Evolutionary conservation across 2,888 invertebrate species (phyloP), one percentile per base, ranked within the genome.

Genomic region (Galeruca laticollis): DNA sequence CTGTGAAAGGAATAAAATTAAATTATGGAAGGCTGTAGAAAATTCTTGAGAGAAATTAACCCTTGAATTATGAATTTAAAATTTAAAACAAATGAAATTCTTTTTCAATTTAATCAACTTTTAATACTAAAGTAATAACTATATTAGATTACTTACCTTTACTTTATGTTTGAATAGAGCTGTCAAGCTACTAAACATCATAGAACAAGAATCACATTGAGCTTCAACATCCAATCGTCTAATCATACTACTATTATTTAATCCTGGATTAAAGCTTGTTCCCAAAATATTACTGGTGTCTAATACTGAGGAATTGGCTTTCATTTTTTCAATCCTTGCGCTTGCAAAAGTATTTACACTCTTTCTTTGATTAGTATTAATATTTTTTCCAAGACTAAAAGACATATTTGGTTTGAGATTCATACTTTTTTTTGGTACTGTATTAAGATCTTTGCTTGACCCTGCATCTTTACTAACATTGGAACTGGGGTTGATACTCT

Each of bases 171-270:
- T 75, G 61, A 76, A 77, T 60, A 75, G 68, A 21, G 73, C 77
- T 20, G 78, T 80, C 60, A 80, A 76, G 31, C 79, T 79, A 11
- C 69, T 59, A 73, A 84, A 84, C 21, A 70, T 76, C 73, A 74
- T 74, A 4, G 74, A 33, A 73, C 85, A 84, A 49, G 73, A 69
- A 21, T 82, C 81, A 69, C 85, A 85, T 43, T 71, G 62, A 13
- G 74, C 13, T n/a, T 73, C 70, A 13, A 73, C 26, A 9, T 61
- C 64, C 51, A 71, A 43, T 9, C 63, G 56, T 33, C 56, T 70
- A 2, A 11, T 40, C 52, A 20, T 11, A 56, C 21, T 60, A n/a
- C 43, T 63, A 40, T 13, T 43, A 40, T 37, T 20, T n/a, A 60
- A 37, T 20, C n/a, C 40, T 2, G 60, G 21, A 37, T 59, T 37